Evolutionary conservation across 2,888 invertebrate genomes (phyloP), one percentile per base, ranked within the genome.

Genomic region (Kuschelorhynchus macadamiae): DNA sequence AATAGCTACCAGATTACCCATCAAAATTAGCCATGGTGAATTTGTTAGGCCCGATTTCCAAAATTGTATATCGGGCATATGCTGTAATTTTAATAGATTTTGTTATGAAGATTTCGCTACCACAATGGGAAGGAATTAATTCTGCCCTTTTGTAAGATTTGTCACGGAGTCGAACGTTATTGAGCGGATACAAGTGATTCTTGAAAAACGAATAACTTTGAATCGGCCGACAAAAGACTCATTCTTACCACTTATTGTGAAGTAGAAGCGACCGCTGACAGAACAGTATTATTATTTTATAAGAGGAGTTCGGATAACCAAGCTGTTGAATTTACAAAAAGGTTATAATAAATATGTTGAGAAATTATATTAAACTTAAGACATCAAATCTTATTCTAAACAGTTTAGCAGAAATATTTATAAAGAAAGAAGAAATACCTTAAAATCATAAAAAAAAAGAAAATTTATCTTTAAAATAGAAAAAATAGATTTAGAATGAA

Each of bases 61-160:
- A 59, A 57, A 36, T 65, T 44, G 57, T 52, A 52, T 33, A 16
- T 9, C 47, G 41, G 16, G 66, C 63, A 63, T 61, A 59, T 63
- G 66, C 67, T 21, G 64, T 60, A 55, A 46, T 66, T 65, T 70
- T 70, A 70, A 70, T 70, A 70, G 70, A 70, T 66, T 70, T 59
- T 42, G 52, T 64, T 64, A 57, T 66, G 61, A 55, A 67, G 68
- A 72, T 69, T 69, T 71, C 42, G 60, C 67, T 63, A 52, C 60
- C 66, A 74, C 73, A 75, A 76, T 72, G 68, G 70, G 71, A 72
- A 67, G 72, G 64, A 72, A 74, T 75, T 76, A 76, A 75, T 75
- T 74, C 71, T 62, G 70, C 67, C 71, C 72, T 68, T 52, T 75
- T 74, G 72, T 72, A 14, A 63, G 65, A 76, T 76, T 75, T 74